These are phyloP conservation scores for Anas platyrhynchos DNA, from an alignment of 2,113 vertebrate genomes.

Conservation along the genomic window DNA sequence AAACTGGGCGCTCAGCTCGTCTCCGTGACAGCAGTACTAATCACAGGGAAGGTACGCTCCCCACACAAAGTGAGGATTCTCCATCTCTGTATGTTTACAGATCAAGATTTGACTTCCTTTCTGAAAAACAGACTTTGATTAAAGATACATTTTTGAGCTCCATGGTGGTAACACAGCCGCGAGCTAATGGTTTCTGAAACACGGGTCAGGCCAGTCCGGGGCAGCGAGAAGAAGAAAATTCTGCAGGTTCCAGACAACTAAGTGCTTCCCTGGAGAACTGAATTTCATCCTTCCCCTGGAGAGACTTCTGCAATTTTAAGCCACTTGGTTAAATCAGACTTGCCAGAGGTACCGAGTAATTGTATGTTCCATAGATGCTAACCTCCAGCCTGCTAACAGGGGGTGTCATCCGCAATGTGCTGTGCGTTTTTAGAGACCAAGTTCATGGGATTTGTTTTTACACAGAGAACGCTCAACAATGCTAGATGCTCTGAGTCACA, in stretches of 20 bases:
- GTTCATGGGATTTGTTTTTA: neutral
- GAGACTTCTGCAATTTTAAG: neutral
- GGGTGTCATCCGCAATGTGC: neutral
- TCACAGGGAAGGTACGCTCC: no score
- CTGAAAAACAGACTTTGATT: fast-evolving
- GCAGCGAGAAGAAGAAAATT: neutral
- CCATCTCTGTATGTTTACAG: neutral
- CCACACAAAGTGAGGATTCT: neutral
- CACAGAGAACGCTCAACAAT: neutral
- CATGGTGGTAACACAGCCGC: fast-evolving
- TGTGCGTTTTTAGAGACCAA: neutral
- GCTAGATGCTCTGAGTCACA: neutral
- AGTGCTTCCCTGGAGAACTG: neutral
- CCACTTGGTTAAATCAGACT: neutral
- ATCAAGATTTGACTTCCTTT: neutral
- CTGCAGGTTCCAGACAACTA: neutral
- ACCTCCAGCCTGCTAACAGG: neutral
- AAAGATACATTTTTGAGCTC: neutral
- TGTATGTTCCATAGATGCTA: neutral
- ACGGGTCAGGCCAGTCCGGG: fast-evolving
- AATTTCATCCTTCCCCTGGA: neutral
- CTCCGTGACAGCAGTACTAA: fast-evolving
- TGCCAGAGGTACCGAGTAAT: neutral
- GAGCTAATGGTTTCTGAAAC: neutral
- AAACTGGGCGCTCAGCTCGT: neutral